A percentile compares a stretch with the other conserved stretches of the same genome.
These are phyloP conservation scores for Strigamia transsilvanica DNA, from an alignment of 2,888 invertebrate genomes.

Conservation along the genomic window DNA sequence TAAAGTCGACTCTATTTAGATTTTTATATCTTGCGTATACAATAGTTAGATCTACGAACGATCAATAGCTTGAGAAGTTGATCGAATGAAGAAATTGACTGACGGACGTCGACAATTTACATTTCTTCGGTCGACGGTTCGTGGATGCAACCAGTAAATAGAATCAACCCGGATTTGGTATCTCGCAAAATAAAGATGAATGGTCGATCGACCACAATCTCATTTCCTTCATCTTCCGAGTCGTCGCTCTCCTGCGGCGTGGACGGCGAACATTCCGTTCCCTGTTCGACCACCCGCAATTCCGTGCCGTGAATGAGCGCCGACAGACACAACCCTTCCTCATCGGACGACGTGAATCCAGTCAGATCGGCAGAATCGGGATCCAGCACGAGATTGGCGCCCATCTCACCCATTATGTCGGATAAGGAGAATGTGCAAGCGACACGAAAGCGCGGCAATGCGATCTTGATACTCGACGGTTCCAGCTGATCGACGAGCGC, in stretches of 20 bases:
- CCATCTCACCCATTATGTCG: conserved; percentile 50
- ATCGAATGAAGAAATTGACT: background rate
- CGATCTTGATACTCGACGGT: background rate
- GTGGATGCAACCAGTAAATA: conserved; percentile 58
- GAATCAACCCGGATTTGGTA: conserved; percentile 55
- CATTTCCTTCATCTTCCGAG: conserved; percentile 22
- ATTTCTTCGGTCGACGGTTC: conserved; percentile 54
- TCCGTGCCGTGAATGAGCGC: conserved; percentile 52
- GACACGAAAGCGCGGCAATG: conserved; percentile 54
- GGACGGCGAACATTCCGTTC: background rate
- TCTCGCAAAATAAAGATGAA: conserved; percentile 58
- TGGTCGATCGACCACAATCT: conserved; percentile 56
- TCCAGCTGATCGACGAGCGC: conserved; percentile 39
- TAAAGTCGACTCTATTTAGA: conserved; percentile 12
- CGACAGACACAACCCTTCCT: conserved; percentile 28
- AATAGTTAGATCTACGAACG: conserved; percentile 6
- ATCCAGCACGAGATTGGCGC: conserved; percentile 52
- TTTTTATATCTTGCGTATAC: background rate
- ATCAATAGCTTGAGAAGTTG: background rate
- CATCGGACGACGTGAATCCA: background rate
- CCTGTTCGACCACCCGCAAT: conserved; percentile 50
- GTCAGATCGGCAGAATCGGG: conserved; percentile 53
- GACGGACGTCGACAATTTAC: too few relatives aligned
- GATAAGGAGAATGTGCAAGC: conserved; percentile 52
- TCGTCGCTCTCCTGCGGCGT: conserved; percentile 3